Evolutionary conservation across 1,140 invertebrate species (phyloP).

Genomic region (Acyrthosiphon pisum): DNA sequence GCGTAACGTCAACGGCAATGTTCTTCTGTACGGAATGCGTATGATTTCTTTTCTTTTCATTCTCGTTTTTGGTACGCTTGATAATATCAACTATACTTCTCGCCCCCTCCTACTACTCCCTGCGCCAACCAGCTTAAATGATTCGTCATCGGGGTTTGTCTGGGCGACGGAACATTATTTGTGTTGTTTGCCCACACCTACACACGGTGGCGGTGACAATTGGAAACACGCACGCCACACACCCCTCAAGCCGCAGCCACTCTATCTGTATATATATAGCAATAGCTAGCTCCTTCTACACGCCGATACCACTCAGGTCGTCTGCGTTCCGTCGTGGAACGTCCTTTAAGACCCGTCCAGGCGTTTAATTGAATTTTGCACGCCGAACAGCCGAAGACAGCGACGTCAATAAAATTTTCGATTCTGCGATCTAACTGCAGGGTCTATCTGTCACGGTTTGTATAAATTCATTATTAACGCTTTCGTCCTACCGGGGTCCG

Average conservation of each 20-base stretch:
- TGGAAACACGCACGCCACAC: background rate
- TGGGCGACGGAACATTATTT: constrained; percentile 30
- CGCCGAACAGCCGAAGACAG: background rate
- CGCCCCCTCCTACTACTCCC: background rate
- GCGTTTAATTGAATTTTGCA: constrained; percentile 46
- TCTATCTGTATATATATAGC: background rate
- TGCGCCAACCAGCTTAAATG: background rate
- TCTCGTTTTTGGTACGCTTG: constrained; percentile 46
- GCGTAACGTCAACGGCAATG: constrained; percentile 48
- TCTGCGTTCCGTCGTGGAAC: background rate
- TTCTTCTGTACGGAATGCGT: constrained; percentile 48
- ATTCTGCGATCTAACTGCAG: background rate
- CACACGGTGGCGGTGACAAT: background rate
- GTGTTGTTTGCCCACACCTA: background rate
- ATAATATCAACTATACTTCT: background rate
- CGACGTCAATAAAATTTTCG: constrained; percentile 3
- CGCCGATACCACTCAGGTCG: background rate
- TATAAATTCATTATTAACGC: constrained; percentile 24
- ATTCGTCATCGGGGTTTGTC: constrained; percentile 17
- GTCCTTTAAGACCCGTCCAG: background rate
- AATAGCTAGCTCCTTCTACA: background rate
- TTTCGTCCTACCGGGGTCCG: background rate
- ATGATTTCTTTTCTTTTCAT: constrained; percentile 39
- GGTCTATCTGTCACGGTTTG: background rate
- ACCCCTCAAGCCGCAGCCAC: background rate